Evolutionary conservation across 2,797 vertebrate species (phyloP).

Genomic region (Crenichthys baileyi): DNA sequence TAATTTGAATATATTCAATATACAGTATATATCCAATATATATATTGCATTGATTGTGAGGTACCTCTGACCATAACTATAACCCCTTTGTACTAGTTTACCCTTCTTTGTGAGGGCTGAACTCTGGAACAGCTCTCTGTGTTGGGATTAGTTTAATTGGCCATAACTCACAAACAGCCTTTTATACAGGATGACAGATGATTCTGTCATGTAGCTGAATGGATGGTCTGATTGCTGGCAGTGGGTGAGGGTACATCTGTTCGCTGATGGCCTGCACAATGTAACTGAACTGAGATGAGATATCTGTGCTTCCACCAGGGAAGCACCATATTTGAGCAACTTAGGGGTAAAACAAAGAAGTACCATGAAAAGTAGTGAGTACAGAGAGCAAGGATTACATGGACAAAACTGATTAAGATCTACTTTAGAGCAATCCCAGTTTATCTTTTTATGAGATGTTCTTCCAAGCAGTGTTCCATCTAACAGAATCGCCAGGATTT

Average conservation of each 20-base stretch:
- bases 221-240: constrained; percentile 61
- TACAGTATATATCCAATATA: too few relatives aligned
- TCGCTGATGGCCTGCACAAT: constrained; percentile 42
- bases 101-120: constrained; percentile 46
- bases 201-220: constrained; percentile 70
- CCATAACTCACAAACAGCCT: constrained; percentile 71
- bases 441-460: constrained; percentile 23
- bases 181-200: constrained; percentile 73
- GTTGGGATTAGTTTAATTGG: constrained; percentile 77
- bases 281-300: constrained; percentile 36
- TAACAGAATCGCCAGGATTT: constrained; percentile 24
- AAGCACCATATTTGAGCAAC: constrained; percentile 5
- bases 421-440: constrained; percentile 15
- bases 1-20: not conserved
- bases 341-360: not conserved
- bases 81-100: not conserved
- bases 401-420: constrained; percentile 15
- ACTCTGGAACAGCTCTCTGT: constrained; percentile 56
- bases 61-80: not conserved
- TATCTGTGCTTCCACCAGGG: constrained; percentile 37
- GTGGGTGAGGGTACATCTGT: constrained; percentile 30
- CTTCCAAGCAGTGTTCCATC: constrained; percentile 21
- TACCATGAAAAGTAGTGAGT: not conserved
- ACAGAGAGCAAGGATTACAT: not conserved
- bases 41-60: not conserved